Evolutionary conservation across 2,797 vertebrate species (phyloP), one percentile per base, ranked within the genome.

Genomic region (Poecilia gillii): DNA sequence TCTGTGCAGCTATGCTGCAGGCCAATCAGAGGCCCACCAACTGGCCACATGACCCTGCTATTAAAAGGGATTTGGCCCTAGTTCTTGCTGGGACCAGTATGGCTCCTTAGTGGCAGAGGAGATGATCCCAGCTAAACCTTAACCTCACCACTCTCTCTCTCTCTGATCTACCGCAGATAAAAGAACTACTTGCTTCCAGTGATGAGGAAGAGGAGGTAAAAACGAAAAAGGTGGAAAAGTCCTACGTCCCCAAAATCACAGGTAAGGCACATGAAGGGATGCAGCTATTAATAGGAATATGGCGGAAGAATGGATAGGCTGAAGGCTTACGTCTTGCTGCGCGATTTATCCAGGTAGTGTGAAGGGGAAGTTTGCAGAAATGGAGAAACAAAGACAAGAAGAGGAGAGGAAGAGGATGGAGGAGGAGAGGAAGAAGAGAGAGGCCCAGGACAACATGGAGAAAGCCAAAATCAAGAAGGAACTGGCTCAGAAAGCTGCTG

Each of bases 321-420:
- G 33, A 93, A 81, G 74, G 73, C 53, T 78, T 25, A 36, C 81
- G 78, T 71, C 83, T 47, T 82, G 23, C 71, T 87, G 47, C 79
- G 74, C 89, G 81, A 80, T 85, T 84, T 90, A 85, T 78, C 78
- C 92, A 99, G 99, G 99, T 78, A 99, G 98, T 0, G 98, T 99
- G 80, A 99, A 99, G 93, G 99, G 99, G 81, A 99, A 97, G 87
- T 99, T 99, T 94, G 98, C 96, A 75, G 99, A 97, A 94, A 99
- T 99, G 99, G 99, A 99, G 93, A 99, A 98, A 83, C 97, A 99
- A 92, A 96, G 98, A 87, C 96, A 99, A 88, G 97, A 98, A 84
- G 98, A 91, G 83, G 96, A 98, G 90, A 97, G 93, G 89, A 99
- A 98, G 92, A 97, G 94, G 91, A 99, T 85, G 1, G 97, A 97